Evolutionary conservation across 1,140 invertebrate species (phyloP).

Genomic region (Drosophila virilis): DNA sequence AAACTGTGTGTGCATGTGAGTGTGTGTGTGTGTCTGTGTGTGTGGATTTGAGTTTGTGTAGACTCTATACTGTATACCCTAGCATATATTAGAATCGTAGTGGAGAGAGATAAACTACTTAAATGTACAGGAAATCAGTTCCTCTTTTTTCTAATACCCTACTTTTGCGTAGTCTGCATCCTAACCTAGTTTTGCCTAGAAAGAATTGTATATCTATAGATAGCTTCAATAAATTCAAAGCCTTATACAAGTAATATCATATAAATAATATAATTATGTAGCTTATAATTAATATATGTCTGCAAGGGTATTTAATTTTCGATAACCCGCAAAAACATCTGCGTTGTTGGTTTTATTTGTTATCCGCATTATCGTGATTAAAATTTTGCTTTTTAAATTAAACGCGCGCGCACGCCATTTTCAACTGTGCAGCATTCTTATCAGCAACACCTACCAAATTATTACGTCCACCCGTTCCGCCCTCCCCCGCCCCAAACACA

Average conservation of each 20-base stretch:
- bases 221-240: no score
- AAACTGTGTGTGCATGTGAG: background rate
- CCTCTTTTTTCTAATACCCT: no score
- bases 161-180: no score
- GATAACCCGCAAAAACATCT: background rate
- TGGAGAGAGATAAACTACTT: no score
- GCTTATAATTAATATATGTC: background rate
- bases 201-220: no score
- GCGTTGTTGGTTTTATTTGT: slow-evolving; percentile 45
- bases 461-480: background rate
- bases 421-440: slow-evolving; percentile 71
- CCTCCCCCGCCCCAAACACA: background rate
- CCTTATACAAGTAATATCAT: no score
- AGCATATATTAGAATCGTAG: no score
- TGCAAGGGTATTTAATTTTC: background rate
- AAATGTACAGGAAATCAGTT: no score
- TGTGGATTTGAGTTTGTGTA: background rate
- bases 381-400: slow-evolving; percentile 64
- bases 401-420: slow-evolving; percentile 30
- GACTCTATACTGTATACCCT: slow-evolving; percentile 8
- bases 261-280: no score
- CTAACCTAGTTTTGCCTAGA: no score
- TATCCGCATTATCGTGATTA: slow-evolving; percentile 69
- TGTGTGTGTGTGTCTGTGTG: slow-evolving; percentile 6
- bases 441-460: slow-evolving; percentile 50